Evolutionary conservation across 1,140 invertebrate genomes (phyloP).

Genomic region (Psilanteris sp.): DNA sequence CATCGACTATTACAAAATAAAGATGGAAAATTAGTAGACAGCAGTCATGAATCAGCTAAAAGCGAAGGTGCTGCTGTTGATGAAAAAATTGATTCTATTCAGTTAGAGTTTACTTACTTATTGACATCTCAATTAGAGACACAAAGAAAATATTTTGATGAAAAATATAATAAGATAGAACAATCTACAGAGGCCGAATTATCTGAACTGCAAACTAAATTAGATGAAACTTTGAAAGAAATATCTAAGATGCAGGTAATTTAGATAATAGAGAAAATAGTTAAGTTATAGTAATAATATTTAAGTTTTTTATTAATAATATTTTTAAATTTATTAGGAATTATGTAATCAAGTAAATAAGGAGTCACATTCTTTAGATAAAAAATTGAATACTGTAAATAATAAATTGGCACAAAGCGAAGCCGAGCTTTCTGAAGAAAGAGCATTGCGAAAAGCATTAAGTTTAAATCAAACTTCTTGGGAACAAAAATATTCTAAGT

Average conservation of each 20-base stretch:
- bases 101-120: conserved; percentile 97
- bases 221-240: conserved; percentile 75
- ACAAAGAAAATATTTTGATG: conserved; percentile 96
- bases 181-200: conserved; percentile 79
- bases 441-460: conserved; percentile 87
- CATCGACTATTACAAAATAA: conserved; percentile 98
- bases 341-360: conserved; percentile 22
- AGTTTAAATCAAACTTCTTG: conserved; percentile 88
- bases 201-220: conserved; percentile 80
- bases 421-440: conserved; percentile 88
- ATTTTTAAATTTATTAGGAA: conserved; percentile 13
- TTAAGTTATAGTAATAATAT: too few relatives aligned
- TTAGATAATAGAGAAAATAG: too few relatives aligned
- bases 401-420: conserved; percentile 82
- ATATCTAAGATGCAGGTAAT: conserved; percentile 76
- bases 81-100: conserved; percentile 95
- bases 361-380: conserved; percentile 35
- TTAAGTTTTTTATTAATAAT: too few relatives aligned
- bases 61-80: conserved; percentile 81
- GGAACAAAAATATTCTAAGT: conserved; percentile 84
- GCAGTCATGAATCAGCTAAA: conserved; percentile 77
- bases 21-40: conserved; percentile 96
- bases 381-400: conserved; percentile 73
- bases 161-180: conserved; percentile 85
- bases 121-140: conserved; percentile 98